Evolutionary conservation across 92 coral and sea anemone species (phyloP).

Genomic region (Heliopora coerulea): DNA sequence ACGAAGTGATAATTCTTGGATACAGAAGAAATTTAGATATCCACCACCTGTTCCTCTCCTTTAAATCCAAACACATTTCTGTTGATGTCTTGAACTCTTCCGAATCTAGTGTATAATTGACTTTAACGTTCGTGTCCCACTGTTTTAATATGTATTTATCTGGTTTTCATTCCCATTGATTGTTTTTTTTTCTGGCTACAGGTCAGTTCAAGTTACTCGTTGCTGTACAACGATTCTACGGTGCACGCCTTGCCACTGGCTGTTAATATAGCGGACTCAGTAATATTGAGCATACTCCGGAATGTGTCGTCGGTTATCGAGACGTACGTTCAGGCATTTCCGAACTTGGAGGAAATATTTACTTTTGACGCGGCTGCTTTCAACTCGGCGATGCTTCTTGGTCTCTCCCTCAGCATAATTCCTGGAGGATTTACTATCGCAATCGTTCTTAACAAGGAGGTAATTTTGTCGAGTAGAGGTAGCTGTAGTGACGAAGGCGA

Average conservation of each 20-base stretch:
- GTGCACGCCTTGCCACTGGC: constrained; percentile 81
- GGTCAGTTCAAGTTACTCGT: constrained; percentile 41
- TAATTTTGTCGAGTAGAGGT: too few relatives aligned
- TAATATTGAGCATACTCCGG: constrained; percentile 55
- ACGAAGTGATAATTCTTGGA: too few relatives aligned
- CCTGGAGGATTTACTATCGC: constrained; percentile 84
- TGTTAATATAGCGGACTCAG: constrained; percentile 67
- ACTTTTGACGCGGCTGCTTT: constrained; percentile 65
- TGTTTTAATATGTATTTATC: too few relatives aligned
- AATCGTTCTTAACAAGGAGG: constrained; percentile 75
- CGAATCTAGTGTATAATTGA: too few relatives aligned
- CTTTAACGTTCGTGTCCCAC: too few relatives aligned
- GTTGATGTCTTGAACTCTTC: too few relatives aligned
- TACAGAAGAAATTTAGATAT: too few relatives aligned
- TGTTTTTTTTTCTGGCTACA: constrained; percentile 29
- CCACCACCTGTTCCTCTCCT: too few relatives aligned
- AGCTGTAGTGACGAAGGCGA: too few relatives aligned
- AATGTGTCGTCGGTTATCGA: constrained; percentile 60
- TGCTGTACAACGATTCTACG: constrained; percentile 78
- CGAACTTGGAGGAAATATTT: constrained; percentile 60
- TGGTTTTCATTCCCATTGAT: neutral
- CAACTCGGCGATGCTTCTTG: constrained; percentile 63
- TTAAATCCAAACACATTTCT: too few relatives aligned
- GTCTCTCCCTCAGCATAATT: constrained; percentile 61
- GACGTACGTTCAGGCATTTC: constrained; percentile 65